Evolutionary conservation across 2,113 vertebrate genomes (phyloP).

Genomic region (Callochromis pleurospilus): DNA sequence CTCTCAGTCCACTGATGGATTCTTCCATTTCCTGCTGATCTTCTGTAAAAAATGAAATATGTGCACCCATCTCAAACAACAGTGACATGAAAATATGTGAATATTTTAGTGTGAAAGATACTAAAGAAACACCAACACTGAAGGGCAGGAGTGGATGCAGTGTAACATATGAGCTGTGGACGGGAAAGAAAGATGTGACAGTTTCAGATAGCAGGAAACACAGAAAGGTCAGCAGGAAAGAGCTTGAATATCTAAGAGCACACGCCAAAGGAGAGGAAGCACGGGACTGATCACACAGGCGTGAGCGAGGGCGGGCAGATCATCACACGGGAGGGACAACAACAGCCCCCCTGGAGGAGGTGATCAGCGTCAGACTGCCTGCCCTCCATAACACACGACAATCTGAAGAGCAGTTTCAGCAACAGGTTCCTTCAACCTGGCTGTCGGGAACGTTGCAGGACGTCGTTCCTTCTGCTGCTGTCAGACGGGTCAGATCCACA

Average conservation of each 20-base stretch:
- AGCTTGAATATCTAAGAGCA: neutral
- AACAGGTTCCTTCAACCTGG: neutral
- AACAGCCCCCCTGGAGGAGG: neutral
- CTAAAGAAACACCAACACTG: neutral
- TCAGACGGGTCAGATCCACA: neutral
- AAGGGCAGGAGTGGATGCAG: accelerated
- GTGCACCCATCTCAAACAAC: neutral
- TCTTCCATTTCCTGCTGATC: neutral
- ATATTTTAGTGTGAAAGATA: neutral
- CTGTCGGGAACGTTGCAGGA: neutral
- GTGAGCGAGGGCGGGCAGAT: neutral
- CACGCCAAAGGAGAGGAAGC: neutral
- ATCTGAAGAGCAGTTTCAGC: neutral
- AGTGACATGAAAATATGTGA: neutral
- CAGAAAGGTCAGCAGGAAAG: neutral
- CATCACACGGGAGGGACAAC: neutral
- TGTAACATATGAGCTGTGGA: accelerated
- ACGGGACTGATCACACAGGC: accelerated
- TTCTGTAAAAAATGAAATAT: neutral
- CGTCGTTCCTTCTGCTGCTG: neutral
- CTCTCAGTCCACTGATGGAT: neutral
- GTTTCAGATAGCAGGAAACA: accelerated
- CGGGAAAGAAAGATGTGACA: neutral
- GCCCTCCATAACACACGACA: accelerated
- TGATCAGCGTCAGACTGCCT: accelerated